Evolutionary conservation across 2,888 invertebrate species (phyloP), one percentile per base, ranked within the genome.

Genomic region (Brachylomia viminalis): DNA sequence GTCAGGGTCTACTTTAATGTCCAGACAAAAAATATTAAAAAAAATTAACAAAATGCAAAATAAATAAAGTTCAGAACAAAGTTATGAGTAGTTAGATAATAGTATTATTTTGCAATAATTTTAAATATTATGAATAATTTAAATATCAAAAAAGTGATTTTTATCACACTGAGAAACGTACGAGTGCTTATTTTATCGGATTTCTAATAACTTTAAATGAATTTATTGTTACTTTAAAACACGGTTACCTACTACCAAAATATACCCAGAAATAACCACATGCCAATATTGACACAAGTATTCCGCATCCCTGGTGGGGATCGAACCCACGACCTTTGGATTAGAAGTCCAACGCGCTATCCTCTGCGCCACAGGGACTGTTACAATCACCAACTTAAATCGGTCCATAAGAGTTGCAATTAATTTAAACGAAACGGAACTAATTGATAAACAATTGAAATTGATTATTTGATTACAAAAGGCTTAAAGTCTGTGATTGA

Each of bases 261-360:
- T 65, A 52, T 69, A 27, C 11, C 15, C 13, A 72, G 84, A 79
- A 83, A 72, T 49, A 58, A 30, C 52, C 49, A 62, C 20, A 33
- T 68, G 47, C 23, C 58, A 20, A 30, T 2, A n/a, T 42, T 42
- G 27, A 65, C 64, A 47, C 13, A 6, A 27, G 10, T 67, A 72
- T 61, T 42, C 1, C 83, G 87, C 97, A 97, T 97, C 97, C 97
- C 97, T 97, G 97, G 97, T 97, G 97, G 97, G 97, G 97, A 97
- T 97, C 97, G 97, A 97, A 97, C 97, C 97, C 97, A 97, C 97
- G 98, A 97, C 97, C 98, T 97, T 97, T 97, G 97, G 98, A 98
- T 98, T 97, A 97, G 97, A 98, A 98, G 98, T 98, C 97, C 97
- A 97, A 97, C 97, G 97, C 97, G 97, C 97, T 97, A 97, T 97